Conservation (phyloP, 2,113 vertebrate species). For the chimpanzee (Pan troglodytes) region NHGRI_mPanTro3-v2.1_pri NC_072404.2:88591001-88591500, state of each 20-base stretch:
- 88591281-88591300: slow-evolving; percentile 2
- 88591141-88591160: background rate
- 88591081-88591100: slow-evolving; percentile 51
- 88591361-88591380: background rate
- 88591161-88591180: background rate
- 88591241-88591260: slow-evolving; percentile 55
- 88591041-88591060: slow-evolving; percentile 10
- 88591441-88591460: background rate
- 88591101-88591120: slow-evolving; percentile 15
- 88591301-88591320: background rate
- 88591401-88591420: background rate
- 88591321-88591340: background rate
- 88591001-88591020: slow-evolving; percentile 1
- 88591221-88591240: slow-evolving; percentile 3
- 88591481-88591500: background rate
- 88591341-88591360: background rate
- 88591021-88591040: slow-evolving; percentile 31
- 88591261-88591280: slow-evolving; percentile 56
- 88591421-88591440: background rate
- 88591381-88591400: background rate
- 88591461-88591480: background rate
- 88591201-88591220: slow-evolving; percentile 32
- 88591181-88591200: background rate
- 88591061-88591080: slow-evolving; percentile 36
- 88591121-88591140: background rate